A percentile compares a stretch with the other conserved stretches of the same genome.
Evolutionary conservation across 2,113 vertebrate species (phyloP).

Genomic region (Takifugu bimaculatus): DNA sequence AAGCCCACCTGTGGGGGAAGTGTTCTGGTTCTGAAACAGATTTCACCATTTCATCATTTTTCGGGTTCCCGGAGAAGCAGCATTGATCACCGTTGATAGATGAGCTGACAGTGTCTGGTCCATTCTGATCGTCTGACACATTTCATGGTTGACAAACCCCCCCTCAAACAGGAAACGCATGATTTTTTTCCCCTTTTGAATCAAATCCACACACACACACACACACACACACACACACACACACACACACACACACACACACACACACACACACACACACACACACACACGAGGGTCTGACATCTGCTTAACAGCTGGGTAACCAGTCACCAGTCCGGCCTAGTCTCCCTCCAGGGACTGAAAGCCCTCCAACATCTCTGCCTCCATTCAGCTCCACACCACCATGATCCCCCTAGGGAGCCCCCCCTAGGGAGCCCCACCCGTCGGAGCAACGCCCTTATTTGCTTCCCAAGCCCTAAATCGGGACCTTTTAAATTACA

Average conservation of each 20-base stretch:
- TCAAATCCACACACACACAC: too few species aligned
- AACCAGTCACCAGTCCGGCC: slow-evolving; percentile 40
- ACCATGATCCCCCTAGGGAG: slow-evolving; percentile 40
- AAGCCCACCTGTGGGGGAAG: slow-evolving; percentile 34
- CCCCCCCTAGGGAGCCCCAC: slow-evolving; percentile 34
- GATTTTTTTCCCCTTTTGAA: too few species aligned
- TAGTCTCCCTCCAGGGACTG: slow-evolving; percentile 49
- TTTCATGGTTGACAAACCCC: too few species aligned
- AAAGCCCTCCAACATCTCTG: slow-evolving; percentile 57
- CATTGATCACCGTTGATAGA: too few species aligned
- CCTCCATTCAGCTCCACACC: slow-evolving; percentile 49
- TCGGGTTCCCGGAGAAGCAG: too few species aligned
- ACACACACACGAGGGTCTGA: slow-evolving; percentile 27
- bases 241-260: too few species aligned
- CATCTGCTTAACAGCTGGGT: slow-evolving; percentile 68
- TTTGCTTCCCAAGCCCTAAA: slow-evolving; percentile 60
- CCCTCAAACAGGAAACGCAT: too few species aligned
- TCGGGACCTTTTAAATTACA: slow-evolving; percentile 65
- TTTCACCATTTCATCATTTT: too few species aligned
- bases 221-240: too few species aligned
- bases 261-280: too few species aligned
- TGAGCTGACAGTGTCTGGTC: too few species aligned
- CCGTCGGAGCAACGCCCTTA: slow-evolving; percentile 55
- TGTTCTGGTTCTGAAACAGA: slow-evolving; percentile 7
- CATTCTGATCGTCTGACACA: too few species aligned